Evolutionary conservation across 2,797 vertebrate genomes (phyloP).

Genomic region (Cynodonichthys magdalenae): DNA sequence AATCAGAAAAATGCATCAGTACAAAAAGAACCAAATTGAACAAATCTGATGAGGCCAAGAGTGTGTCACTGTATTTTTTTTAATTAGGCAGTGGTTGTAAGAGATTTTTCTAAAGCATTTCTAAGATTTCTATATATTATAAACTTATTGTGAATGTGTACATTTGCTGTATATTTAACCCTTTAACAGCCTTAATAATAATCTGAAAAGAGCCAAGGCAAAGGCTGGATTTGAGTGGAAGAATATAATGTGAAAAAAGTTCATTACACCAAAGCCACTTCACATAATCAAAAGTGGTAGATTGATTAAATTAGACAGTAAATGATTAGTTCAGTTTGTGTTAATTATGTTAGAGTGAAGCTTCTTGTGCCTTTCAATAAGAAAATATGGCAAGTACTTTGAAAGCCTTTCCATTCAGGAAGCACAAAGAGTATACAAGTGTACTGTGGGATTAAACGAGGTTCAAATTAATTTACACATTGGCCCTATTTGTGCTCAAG

Average conservation of each 20-base stretch:
- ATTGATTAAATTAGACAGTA: constrained; percentile 48
- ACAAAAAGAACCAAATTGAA: too few relatives aligned
- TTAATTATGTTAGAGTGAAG: constrained; percentile 54
- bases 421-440: constrained; percentile 12
- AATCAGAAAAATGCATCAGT: too few relatives aligned
- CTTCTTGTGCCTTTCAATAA: constrained; percentile 38
- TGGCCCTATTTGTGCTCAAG: not conserved
- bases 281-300: constrained; percentile 31
- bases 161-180: too few relatives aligned
- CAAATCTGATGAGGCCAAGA: too few relatives aligned
- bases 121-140: too few relatives aligned
- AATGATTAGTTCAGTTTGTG: constrained; percentile 51
- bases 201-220: too few relatives aligned
- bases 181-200: too few relatives aligned
- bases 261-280: not conserved
- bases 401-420: not conserved
- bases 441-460: not conserved
- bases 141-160: too few relatives aligned
- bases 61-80: too few relatives aligned
- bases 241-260: not conserved
- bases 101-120: too few relatives aligned
- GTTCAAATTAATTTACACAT: constrained; percentile 2
- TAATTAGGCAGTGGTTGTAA: too few relatives aligned
- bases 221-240: not conserved
- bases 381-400: constrained; percentile 17